Base-by-base conservation (phyloP, 1,140 invertebrate genomes). In the Drosophila malerkotliana region DNA sequence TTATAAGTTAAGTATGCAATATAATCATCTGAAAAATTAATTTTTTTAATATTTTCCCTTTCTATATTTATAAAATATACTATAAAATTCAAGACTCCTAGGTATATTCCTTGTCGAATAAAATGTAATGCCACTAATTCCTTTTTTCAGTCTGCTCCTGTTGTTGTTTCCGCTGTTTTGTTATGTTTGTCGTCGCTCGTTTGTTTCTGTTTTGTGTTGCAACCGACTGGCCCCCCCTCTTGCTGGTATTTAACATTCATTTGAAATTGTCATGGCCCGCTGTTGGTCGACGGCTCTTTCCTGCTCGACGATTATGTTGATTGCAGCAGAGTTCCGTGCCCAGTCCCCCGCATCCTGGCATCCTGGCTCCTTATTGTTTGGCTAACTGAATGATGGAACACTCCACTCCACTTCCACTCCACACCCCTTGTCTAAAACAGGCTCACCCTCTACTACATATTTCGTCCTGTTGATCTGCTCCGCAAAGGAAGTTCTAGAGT, bases 281-380 rank as follows among this genome's bases (percentile, higher is more conserved):
- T 72, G 82, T 75, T 64, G 58, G 30, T 41, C 47, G 72, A 74
- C 51, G 59, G 52, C 69, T 75, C 72, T 74, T 87, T 85, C 82
- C 82, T 87, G 82, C 78, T 55, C 64, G 84, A 64, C 82, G 82
- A 87, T 85, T 85, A 85, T 85, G 82, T 85, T 85, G 82, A 85
- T 85, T 85, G 82, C 82, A 85, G 78, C 74, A 62, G 64, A 75
- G 77, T 87, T 85, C 82, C 81, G n/a, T 85, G 81, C 72, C 71
- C 69, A 61, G 41, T 39, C 67, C 44, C 51, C 48, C 58, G 64
- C 59, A 69, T 69, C 66, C 66, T 69, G 57, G 41, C 82, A 69
- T 69, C 66, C 66, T 69, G 57, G 49, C 82, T 82, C 59, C 81
- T 81, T 67, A 85, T 85, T 87, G 77, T 78, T 85, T 64, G 72